These are phyloP conservation scores for Tachypleus tridentatus DNA, from an alignment of 1,140 invertebrate genomes.

Conservation along the genomic window DNA sequence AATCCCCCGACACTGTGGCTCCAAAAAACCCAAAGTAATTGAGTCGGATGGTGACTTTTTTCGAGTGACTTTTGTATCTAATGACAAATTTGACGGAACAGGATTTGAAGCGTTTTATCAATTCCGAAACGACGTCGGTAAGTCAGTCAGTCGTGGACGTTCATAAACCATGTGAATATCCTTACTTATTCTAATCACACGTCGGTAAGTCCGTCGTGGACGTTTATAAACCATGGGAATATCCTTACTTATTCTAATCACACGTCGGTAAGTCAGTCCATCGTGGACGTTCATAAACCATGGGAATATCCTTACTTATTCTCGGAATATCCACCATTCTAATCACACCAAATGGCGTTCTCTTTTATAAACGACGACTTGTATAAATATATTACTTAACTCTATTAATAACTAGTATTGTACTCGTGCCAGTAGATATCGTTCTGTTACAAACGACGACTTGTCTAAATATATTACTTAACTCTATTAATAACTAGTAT, in stretches of 20 bases:
- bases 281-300: not conserved
- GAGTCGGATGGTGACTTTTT: slow-evolving; percentile 85
- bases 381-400: too few relatives aligned
- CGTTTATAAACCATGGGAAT: not conserved
- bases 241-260: too few relatives aligned
- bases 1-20: slow-evolving; percentile 75
- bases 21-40: slow-evolving; percentile 36
- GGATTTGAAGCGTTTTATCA: slow-evolving; percentile 85
- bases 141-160: slow-evolving; percentile 4
- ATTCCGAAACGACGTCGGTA: slow-evolving; percentile 43
- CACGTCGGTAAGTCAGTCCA: slow-evolving; percentile 16
- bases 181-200: not conserved
- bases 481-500: too few relatives aligned
- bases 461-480: too few relatives aligned
- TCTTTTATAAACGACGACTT: too few relatives aligned
- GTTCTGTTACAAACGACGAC: too few relatives aligned
- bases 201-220: slow-evolving; percentile 15
- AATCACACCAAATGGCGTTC: too few relatives aligned
- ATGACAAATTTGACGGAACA: slow-evolving; percentile 77
- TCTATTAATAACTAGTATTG: too few relatives aligned
- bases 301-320: too few relatives aligned
- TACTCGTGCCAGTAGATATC: too few relatives aligned
- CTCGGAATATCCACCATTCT: too few relatives aligned
- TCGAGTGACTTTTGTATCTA: slow-evolving; percentile 82
- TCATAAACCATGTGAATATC: too few relatives aligned